These are phyloP conservation scores for Carcharodon carcharias DNA, from an alignment of 2,797 vertebrate species.

Conservation along the genomic window DNA sequence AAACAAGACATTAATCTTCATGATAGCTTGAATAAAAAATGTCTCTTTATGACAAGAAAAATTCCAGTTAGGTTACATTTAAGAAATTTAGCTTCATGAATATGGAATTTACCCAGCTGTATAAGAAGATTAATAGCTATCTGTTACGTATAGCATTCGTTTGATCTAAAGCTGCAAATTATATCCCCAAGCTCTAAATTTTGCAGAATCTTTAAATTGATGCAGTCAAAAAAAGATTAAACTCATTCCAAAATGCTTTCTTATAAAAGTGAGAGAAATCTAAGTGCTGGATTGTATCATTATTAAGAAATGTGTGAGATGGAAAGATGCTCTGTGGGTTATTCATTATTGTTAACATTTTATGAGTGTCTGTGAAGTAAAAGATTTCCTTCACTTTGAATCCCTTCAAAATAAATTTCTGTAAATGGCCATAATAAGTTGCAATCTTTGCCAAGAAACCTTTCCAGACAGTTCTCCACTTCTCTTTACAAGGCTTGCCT, in stretches of 20 bases:
- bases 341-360: not conserved
- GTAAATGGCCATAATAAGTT: not conserved
- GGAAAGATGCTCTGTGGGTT: not conserved
- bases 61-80: not conserved
- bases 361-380: not conserved
- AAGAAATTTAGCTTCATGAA: conserved; percentile 31
- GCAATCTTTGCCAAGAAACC: not conserved
- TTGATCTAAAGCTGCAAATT: conserved; percentile 22
- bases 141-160: not conserved
- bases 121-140: conserved; percentile 16
- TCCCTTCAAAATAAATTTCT: not conserved
- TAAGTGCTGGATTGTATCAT: not conserved
- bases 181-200: conserved; percentile 27
- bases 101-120: not conserved
- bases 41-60: not conserved
- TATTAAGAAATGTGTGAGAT: not conserved
- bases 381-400: not conserved
- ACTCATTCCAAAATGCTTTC: conserved; percentile 16
- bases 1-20: not conserved
- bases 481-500: not conserved
- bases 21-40: not conserved
- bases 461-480: not conserved
- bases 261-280: not conserved
- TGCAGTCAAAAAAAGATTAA: conserved; percentile 23
- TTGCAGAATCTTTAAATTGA: conserved; percentile 16